Percentiles rank a stretch among this genome's conserved stretches.
Evolutionary conservation across 1,140 invertebrate genomes (phyloP).

Genomic region (Lepidurus apus): DNA sequence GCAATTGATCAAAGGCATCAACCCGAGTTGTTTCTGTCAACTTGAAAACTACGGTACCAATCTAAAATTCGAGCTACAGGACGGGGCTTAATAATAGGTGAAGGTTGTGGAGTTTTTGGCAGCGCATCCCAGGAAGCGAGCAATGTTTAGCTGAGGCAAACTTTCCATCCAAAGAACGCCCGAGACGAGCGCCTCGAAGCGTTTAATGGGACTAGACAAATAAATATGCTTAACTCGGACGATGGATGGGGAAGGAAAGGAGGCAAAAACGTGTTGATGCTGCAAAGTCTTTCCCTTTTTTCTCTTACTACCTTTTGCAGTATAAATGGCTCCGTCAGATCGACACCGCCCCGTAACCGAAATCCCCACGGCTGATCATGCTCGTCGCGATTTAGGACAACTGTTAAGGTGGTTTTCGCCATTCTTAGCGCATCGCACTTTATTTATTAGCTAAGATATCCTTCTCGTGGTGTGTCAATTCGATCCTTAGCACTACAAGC

Average conservation of each 20-base stretch:
- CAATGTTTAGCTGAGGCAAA: neutral
- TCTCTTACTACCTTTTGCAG: slow-evolving; percentile 73
- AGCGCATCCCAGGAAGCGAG: slow-evolving; percentile 20
- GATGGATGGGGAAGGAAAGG: neutral
- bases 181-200: neutral
- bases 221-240: slow-evolving; percentile 26
- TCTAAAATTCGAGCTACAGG: slow-evolving; percentile 21
- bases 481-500: neutral
- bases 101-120: neutral
- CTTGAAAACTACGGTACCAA: slow-evolving; percentile 18
- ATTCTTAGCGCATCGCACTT: slow-evolving; percentile 25
- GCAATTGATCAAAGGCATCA: slow-evolving; percentile 16
- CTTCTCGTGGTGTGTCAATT: neutral
- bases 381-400: slow-evolving; percentile 68
- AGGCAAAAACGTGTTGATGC: neutral
- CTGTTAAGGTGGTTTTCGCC: slow-evolving; percentile 50
- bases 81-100: slow-evolving; percentile 15
- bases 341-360: slow-evolving; percentile 79
- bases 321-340: slow-evolving; percentile 79
- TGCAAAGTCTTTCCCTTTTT: neutral
- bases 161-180: neutral
- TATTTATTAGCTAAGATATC: neutral
- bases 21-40: slow-evolving; percentile 4
- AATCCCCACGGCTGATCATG: slow-evolving; percentile 80
- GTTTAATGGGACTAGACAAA: slow-evolving; percentile 2